A percentile compares a stretch with the other conserved stretches of the same genome.
These are phyloP conservation scores for Sipunculus nudus DNA, from an alignment of 2,888 invertebrate species.

Conservation along the genomic window DNA sequence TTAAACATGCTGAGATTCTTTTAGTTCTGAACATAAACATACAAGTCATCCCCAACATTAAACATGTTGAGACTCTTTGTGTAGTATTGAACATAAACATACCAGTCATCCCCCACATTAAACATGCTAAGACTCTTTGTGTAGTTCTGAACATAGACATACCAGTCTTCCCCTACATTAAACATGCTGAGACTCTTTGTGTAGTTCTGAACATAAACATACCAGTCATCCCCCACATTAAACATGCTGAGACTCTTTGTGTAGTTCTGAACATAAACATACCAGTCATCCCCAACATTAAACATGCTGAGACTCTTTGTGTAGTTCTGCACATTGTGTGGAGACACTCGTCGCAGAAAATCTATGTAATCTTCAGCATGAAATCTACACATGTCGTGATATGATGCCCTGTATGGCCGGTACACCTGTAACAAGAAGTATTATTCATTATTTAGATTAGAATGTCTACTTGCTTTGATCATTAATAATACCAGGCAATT, in stretches of 20 bases:
- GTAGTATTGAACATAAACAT: slow-evolving; percentile 27
- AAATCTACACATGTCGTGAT: slow-evolving; percentile 97
- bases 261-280: slow-evolving; percentile 70
- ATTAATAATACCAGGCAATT: no score
- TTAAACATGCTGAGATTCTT: no score
- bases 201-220: slow-evolving; percentile 70
- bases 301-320: slow-evolving; percentile 93
- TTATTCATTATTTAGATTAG: no score
- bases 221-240: slow-evolving; percentile 97
- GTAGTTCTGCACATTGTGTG: slow-evolving; percentile 91
- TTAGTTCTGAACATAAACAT: not conserved
- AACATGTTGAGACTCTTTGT: not conserved
- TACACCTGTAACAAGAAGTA: slow-evolving; percentile 76
- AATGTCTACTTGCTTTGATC: no score
- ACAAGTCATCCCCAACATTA: not conserved
- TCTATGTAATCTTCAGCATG: slow-evolving; percentile 99
- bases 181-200: slow-evolving; percentile 93
- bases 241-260: slow-evolving; percentile 93
- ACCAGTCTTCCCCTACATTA: slow-evolving; percentile 97
- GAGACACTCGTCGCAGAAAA: slow-evolving; percentile 91
- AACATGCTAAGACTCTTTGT: slow-evolving; percentile 93
- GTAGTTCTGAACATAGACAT: slow-evolving; percentile 80
- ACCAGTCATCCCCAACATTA: slow-evolving; percentile 97
- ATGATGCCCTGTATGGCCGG: slow-evolving; percentile 90
- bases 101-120: slow-evolving; percentile 97